Conservation (phyloP, 23 tunicate species). For the Phallusia fumigata region DNA sequence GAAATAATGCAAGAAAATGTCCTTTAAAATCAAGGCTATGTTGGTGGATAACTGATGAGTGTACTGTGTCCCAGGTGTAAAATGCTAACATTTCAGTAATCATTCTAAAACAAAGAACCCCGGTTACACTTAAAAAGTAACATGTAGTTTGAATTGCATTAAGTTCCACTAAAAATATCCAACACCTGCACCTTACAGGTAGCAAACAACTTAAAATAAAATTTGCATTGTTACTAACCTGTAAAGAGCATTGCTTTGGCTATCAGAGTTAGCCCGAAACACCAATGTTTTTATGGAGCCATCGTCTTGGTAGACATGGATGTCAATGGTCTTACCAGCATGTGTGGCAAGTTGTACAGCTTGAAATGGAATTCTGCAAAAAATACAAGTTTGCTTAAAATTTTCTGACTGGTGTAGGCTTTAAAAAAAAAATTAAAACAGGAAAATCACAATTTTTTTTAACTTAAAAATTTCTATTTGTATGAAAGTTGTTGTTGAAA, state of each 20-base stretch:
- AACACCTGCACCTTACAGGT: not conserved
- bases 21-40: constrained; percentile 80
- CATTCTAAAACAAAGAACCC: constrained; percentile 51
- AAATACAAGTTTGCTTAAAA: not conserved
- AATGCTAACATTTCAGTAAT: constrained; percentile 83
- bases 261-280: constrained; percentile 46
- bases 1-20: constrained; percentile 67
- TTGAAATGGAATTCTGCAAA: constrained; percentile 59
- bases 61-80: constrained; percentile 84
- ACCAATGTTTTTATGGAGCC: constrained; percentile 41
- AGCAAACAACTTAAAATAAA: not conserved
- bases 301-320: constrained; percentile 63
- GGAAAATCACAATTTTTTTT: too few relatives aligned
- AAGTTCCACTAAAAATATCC: not conserved
- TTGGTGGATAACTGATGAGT: constrained; percentile 60
- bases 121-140: too few relatives aligned
- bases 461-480: too few relatives aligned
- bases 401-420: not conserved
- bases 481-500: too few relatives aligned
- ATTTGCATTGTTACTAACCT: constrained; percentile 24
- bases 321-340: constrained; percentile 50
- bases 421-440: too few relatives aligned
- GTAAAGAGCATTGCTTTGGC: constrained; percentile 61
- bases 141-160: not conserved
- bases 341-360: constrained; percentile 69